A percentile compares a stretch with the other conserved stretches of the same genome.
phyloP scores from a whole-genome alignment of 2,888 invertebrate genomes.

The Archips crataeganus region DNA sequence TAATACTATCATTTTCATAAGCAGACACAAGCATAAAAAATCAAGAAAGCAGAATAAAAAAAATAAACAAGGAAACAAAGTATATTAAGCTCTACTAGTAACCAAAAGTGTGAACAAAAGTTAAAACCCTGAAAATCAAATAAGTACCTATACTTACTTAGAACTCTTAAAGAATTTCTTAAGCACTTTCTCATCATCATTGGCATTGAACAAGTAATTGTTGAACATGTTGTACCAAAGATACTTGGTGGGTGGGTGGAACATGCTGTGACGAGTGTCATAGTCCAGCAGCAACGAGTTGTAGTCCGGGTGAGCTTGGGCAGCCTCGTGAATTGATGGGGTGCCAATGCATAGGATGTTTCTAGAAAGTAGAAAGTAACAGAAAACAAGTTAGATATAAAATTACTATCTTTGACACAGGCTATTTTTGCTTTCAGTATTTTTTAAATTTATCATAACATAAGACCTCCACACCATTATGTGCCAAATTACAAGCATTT shows the following conservation, averaged over 20 bases:
- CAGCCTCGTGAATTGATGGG: slow-evolving; percentile 92
- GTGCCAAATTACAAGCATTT: too few relatives aligned
- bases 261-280: slow-evolving; percentile 90
- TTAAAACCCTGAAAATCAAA: background rate
- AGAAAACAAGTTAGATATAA: background rate
- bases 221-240: slow-evolving; percentile 97
- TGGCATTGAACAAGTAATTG: slow-evolving; percentile 91
- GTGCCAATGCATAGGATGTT: slow-evolving; percentile 94
- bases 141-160: slow-evolving; percentile 66
- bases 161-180: slow-evolving; percentile 87
- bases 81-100: too few relatives aligned
- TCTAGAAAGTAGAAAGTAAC: slow-evolving; percentile 59
- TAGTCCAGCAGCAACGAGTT: slow-evolving; percentile 91
- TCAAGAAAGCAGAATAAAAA: too few relatives aligned
- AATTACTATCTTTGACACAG: background rate
- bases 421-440: too few relatives aligned
- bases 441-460: too few relatives aligned
- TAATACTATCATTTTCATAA: too few relatives aligned
- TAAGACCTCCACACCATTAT: too few relatives aligned
- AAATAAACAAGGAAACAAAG: too few relatives aligned
- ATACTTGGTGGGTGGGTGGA: slow-evolving; percentile 88
- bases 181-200: slow-evolving; percentile 84
- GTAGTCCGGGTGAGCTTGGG: slow-evolving; percentile 68
- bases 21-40: too few relatives aligned
- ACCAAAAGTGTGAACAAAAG: too few relatives aligned